Evolutionary conservation across 2,888 invertebrate species (phyloP), one percentile per base, ranked within the genome.

Genomic region (Argyresthia albistria): DNA sequence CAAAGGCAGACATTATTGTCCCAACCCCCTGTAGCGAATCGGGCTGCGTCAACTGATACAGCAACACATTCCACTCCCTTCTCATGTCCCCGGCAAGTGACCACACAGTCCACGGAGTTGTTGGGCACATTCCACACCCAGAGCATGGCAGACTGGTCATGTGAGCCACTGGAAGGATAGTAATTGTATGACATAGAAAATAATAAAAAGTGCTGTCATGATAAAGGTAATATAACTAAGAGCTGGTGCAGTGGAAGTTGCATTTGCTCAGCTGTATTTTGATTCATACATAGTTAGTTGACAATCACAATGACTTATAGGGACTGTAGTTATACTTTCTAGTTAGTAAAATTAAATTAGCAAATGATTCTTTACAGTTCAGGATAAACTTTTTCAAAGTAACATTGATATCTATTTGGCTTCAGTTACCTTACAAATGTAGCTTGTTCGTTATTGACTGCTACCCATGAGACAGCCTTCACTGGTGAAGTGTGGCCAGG

Each of bases 1-100:
- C 98, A 98, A 58, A 98, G 89, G 77, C 97, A 97, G 8, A 98
- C 79, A 88, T 94, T 93, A 43, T 92, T 95, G 70, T 98, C 98
- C 96, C 97, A 98, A 47, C 96, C 93, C 35, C 97, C 98, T 7
- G 96, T 96, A 7, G 95, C 96, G 64, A 90, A 83, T 54, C 80
- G 80, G 15, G 82, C 80, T 1, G 84, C 80, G 69, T 93, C 91
- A 0, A 91, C 90, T 60, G 93, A 93, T 0, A 96, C 92, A 16
- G 92, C 91, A 0, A 98, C 90, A 70, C 95, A 93, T 73, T 99
- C 98, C 0, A 99, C 91, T 53, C 96, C 96, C 62, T 97, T 91
- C 59, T 97, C 96, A 73, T 99, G 99, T 0, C 98, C 97, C 58
- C 94, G 91, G 64, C 97, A 95, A 4, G 94, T 90, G 56, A 93